These are phyloP conservation scores for Bombus superbus DNA, from an alignment of 1,140 invertebrate species.

Conservation along the genomic window DNA sequence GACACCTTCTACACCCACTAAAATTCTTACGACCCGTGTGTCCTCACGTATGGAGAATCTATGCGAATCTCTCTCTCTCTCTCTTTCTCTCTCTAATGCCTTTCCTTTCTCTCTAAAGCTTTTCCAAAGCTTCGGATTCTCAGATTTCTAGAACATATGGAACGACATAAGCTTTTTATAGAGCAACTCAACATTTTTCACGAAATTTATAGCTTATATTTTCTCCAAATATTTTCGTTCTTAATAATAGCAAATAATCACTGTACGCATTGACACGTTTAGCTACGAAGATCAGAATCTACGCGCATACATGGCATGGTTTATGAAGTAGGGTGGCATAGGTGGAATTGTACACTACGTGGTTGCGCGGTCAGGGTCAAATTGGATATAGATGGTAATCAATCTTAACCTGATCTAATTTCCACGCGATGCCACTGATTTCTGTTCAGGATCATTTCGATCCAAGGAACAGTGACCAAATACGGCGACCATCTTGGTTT, in stretches of 20 bases:
- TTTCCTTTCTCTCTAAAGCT: no score
- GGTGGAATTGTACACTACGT: background rate
- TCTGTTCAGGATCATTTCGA: background rate
- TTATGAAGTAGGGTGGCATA: background rate
- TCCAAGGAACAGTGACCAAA: background rate
- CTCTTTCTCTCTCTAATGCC: background rate
- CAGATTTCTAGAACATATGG: background rate
- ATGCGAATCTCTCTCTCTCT: no score
- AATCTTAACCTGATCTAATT: slow-evolving; percentile 41
- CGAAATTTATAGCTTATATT: no score
- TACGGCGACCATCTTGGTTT: background rate
- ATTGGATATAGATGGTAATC: slow-evolving; percentile 17
- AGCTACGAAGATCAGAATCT: background rate
- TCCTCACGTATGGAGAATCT: no score
- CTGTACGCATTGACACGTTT: background rate
- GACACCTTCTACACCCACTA: background rate
- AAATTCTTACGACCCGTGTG: background rate
- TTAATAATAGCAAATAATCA: background rate
- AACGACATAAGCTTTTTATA: no score
- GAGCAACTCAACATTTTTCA: no score
- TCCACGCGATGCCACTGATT: background rate
- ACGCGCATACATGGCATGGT: background rate
- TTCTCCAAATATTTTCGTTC: background rate
- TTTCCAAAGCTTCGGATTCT: background rate
- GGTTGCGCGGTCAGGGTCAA: slow-evolving; percentile 7